phyloP scores from a whole-genome alignment of 2,797 vertebrate species.

The Acanthis flammea region DNA sequence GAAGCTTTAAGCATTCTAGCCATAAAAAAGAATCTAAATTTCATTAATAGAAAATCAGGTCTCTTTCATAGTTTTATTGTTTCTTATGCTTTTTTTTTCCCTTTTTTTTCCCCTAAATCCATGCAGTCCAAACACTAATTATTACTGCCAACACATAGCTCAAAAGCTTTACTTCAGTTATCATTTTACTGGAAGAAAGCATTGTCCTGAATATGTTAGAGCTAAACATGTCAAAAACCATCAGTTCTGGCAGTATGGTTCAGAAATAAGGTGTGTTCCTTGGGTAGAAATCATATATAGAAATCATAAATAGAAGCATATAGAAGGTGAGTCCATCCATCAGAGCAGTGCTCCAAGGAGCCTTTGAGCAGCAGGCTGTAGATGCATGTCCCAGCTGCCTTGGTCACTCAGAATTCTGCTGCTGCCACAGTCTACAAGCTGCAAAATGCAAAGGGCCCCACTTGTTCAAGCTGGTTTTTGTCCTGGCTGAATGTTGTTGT shows the following conservation, averaged over 20 bases:
- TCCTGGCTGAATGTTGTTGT: accelerated
- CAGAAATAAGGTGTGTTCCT: not conserved
- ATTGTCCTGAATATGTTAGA: not conserved
- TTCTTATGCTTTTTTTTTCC: accelerated
- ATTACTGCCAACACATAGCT: not conserved
- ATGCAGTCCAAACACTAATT: not conserved
- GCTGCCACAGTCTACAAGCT: not conserved
- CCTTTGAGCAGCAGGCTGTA: not conserved
- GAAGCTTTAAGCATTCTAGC: not conserved
- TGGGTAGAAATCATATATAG: not conserved
- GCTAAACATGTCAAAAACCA: not conserved
- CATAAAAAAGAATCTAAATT: not conserved
- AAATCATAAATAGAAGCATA: too few species aligned
- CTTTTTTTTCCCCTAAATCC: accelerated
- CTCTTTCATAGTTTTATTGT: not conserved
- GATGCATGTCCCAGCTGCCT: not conserved
- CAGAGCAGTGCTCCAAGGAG: not conserved
- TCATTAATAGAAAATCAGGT: not conserved
- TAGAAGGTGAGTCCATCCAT: not conserved
- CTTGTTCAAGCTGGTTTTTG: not conserved
- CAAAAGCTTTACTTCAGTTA: not conserved
- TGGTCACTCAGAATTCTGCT: not conserved
- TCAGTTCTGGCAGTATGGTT: not conserved
- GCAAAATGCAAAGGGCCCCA: not conserved
- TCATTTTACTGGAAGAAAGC: not conserved